Base-by-base conservation (phyloP, 2,888 invertebrate genomes). In the Thysanoteuthis rhombus region DNA sequence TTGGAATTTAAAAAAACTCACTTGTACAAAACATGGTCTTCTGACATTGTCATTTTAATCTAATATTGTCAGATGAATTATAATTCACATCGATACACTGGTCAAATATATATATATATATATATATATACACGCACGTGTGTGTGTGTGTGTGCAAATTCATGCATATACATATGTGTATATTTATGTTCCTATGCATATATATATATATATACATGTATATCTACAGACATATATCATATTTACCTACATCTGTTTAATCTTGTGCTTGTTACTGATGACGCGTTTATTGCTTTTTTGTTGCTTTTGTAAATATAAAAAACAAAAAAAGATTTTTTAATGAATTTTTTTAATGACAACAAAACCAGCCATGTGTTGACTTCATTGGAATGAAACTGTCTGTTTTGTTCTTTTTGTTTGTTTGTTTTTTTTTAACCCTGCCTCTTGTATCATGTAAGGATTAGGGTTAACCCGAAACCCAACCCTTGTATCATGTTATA, bases 191-290 rank as follows among this genome's bases (percentile, higher is more conserved):
- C 16, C 32, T 75, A 6, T 75, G 10, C n/a, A 75, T 28, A 22
- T 75, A 8, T 32, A 3, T 75, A 75, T 75, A 6, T 10, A 75
- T 75, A 75, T 75, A 75, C 16, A 75, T 75, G n/a, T 75, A 75
- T 75, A 75, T 75, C 8, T 75, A 75, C n/a, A 75, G 32, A 75
- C 16, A n/a, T 75, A 75, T 75, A 75, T n/a, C 40, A 42, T 91
- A 91, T 92, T 42, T 42, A 92, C n/a, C 42, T 42, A n/a, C 45
- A 92, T 92, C n/a, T 75, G 52, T 75, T 75, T 75, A 10, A 75
- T 75, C 75, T 75, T 75, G 75, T 75, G 75, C n/a, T 75, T 75
- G 75, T 75, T 75, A 75, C n/a, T 75, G n/a, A 75, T 75, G n/a
- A 75, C 12, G 75, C 75, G 36, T 75, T 75, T 75, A 75, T 75